Conservation (phyloP, 37 sponge, comb jelly and placozoan species). For the Aplysina aerophoba region DNA sequence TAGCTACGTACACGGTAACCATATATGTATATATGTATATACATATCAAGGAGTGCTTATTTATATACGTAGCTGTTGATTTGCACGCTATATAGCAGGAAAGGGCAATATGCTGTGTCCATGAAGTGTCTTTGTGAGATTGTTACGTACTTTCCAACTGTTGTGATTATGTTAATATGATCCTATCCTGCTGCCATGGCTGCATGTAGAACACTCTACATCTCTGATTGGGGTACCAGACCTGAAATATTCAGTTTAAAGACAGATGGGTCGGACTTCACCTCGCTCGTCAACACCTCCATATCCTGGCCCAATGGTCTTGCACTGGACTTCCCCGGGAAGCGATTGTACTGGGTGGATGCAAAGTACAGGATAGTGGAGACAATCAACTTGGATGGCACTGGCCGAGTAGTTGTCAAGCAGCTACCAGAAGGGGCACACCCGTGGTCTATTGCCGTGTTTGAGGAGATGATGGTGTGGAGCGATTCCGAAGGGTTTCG, state of each 20-base stretch:
- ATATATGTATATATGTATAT: no score
- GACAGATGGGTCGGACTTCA: neutral
- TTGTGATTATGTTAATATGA: neutral
- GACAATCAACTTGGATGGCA: slow-evolving; percentile 3
- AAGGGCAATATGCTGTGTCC: no score
- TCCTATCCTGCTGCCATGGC: neutral
- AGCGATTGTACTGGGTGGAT: slow-evolving; percentile 37
- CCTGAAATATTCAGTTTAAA: neutral
- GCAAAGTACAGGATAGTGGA: neutral
- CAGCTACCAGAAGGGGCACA: neutral
- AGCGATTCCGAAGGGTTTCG: neutral
- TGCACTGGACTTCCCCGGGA: slow-evolving; percentile 16
- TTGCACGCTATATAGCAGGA: no score
- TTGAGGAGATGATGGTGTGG: slow-evolving; percentile 12
- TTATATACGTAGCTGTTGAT: no score
- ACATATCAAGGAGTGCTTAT: no score
- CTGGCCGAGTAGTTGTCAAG: neutral
- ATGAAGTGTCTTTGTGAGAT: no score
- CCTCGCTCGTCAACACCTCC: neutral
- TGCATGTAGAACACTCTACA: neutral
- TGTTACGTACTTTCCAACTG: no score
- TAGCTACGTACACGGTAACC: no score
- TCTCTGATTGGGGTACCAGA: slow-evolving; percentile 33
- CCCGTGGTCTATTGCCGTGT: slow-evolving; percentile 16
- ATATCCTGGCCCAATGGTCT: slow-evolving; percentile 35